Evolutionary conservation across 1,140 invertebrate species (phyloP).

Genomic region (Epicauta chinensis): DNA sequence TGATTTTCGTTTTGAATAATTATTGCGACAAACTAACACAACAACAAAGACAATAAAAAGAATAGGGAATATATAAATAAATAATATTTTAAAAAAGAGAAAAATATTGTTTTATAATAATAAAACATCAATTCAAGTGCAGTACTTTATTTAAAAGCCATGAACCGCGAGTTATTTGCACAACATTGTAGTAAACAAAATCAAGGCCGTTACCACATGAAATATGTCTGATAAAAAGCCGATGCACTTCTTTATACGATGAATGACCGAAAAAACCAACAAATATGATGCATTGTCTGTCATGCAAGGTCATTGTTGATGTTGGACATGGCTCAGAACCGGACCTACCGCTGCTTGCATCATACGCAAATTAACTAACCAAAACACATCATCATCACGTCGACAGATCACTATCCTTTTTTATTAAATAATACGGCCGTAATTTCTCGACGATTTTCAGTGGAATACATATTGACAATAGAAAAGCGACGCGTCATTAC

Average conservation of each 20-base stretch:
- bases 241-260: constrained; percentile 34
- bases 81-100: too few species aligned
- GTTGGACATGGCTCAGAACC: constrained; percentile 32
- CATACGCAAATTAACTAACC: constrained; percentile 21
- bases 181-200: constrained; percentile 26
- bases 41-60: too few species aligned
- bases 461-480: too few species aligned
- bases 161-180: constrained; percentile 26
- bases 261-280: constrained; percentile 33
- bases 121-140: constrained; percentile 4
- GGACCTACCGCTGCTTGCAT: constrained; percentile 25
- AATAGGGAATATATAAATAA: too few species aligned
- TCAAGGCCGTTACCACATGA: constrained; percentile 26
- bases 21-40: too few species aligned
- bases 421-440: not conserved
- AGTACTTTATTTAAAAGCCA: constrained; percentile 17
- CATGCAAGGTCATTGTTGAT: constrained; percentile 32
- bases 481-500: too few species aligned
- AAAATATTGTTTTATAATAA: too few species aligned
- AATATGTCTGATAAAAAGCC: constrained; percentile 33
- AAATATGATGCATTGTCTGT: constrained; percentile 36
- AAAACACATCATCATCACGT: constrained; percentile 8
- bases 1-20: too few species aligned
- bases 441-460: not conserved
- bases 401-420: not conserved